Conservation (phyloP, 1,140 invertebrate genomes). For the Polypedilum vanderplanki region DNA sequence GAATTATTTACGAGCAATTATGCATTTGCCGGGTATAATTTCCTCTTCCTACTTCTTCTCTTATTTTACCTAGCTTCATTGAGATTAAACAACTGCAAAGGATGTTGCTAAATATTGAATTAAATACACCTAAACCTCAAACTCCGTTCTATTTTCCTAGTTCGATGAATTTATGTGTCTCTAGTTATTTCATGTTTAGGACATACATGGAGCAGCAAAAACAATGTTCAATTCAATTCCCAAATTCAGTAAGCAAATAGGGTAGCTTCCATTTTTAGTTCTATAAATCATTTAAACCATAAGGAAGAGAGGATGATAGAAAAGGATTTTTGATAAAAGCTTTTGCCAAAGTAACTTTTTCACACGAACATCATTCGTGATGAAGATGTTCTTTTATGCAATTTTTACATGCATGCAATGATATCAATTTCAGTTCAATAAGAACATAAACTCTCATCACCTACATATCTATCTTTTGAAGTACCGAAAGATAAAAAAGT, state of each 20-base stretch:
- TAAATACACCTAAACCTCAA: not conserved
- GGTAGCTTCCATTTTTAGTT: not conserved
- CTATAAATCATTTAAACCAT: not conserved
- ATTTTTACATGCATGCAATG: too few species aligned
- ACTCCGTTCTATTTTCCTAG: not conserved
- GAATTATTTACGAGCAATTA: slow-evolving; percentile 7
- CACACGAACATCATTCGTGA: too few species aligned
- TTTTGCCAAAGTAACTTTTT: not conserved
- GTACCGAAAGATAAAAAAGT: too few species aligned
- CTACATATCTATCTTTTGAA: too few species aligned
- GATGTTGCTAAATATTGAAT: too few species aligned
- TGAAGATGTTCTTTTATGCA: too few species aligned
- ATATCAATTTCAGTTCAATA: too few species aligned
- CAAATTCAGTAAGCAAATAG: not conserved
- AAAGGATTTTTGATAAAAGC: not conserved
- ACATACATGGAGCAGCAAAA: not conserved
- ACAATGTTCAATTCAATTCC: not conserved
- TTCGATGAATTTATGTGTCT: slow-evolving; percentile 10
- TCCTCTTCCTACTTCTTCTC: not conserved
- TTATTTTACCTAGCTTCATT: too few species aligned
- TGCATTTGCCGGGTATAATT: not conserved
- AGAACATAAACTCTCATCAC: too few species aligned
- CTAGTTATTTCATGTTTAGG: not conserved
- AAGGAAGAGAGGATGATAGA: not conserved
- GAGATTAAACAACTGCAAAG: too few species aligned